A percentile compares a stretch with the other conserved stretches of the same genome.
These are phyloP conservation scores for Chionis minor DNA, from an alignment of 2,113 vertebrate genomes.

Conservation along the genomic window DNA sequence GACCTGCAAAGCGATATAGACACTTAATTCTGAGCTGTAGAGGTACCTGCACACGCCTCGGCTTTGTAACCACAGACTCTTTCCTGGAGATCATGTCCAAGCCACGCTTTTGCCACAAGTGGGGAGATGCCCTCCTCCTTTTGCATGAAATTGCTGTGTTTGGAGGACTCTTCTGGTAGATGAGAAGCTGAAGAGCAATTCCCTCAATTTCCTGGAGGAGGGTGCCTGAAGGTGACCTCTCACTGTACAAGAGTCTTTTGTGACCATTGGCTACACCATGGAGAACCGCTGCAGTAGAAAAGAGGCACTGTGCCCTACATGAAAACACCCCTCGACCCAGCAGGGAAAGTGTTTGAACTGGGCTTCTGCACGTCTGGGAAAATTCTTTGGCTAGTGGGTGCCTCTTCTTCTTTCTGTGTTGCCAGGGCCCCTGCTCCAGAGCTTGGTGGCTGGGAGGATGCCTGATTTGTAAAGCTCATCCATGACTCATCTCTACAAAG, in stretches of 20 bases:
- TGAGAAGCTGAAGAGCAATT: not conserved
- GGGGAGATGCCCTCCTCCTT: no score
- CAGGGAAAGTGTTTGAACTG: not conserved
- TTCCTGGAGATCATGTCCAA: not conserved
- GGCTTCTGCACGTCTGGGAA: not conserved
- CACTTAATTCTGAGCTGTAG: not conserved
- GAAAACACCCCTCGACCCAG: not conserved
- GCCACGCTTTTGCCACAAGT: not conserved
- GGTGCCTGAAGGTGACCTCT: not conserved
- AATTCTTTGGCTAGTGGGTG: not conserved
- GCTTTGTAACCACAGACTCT: not conserved
- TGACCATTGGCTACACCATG: not conserved
- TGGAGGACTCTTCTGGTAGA: no score
- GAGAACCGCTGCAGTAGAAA: not conserved
- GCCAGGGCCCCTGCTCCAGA: not conserved
- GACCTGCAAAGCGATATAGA: not conserved
- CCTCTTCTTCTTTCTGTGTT: not conserved
- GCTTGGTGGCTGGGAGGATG: not conserved
- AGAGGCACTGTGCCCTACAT: not conserved
- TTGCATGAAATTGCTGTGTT: no score
- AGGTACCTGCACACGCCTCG: not conserved
- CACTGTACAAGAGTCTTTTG: fast-evolving
- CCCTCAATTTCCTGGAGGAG: not conserved
- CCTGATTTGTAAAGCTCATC: not conserved
- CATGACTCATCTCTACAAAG: not conserved